phyloP scores from a whole-genome alignment of 2,797 vertebrate species.

The Sebastes iracundus region DNA sequence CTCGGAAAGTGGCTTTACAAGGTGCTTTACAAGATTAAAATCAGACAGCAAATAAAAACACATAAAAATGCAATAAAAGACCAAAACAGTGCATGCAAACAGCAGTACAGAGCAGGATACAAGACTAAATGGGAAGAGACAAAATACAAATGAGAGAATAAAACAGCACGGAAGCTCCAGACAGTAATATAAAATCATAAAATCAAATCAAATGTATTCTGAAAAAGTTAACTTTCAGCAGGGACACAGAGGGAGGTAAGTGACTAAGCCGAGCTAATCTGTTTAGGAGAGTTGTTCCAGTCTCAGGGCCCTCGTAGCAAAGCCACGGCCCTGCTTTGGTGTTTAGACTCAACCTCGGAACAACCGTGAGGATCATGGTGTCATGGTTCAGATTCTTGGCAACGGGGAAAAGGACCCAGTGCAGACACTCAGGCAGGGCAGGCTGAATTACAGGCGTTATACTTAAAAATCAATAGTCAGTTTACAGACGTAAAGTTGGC shows the following conservation, averaged over 20 bases:
- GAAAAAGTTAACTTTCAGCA: constrained; percentile 4
- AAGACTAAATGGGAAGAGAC: neutral
- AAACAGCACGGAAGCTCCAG: neutral
- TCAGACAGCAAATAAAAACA: constrained; percentile 12
- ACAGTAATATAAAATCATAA: neutral
- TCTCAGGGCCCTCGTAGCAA: neutral
- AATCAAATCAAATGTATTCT: neutral
- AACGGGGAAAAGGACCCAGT: neutral
- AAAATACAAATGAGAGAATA: neutral
- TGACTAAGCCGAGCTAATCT: neutral
- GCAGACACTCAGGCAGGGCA: neutral
- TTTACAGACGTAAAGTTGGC: neutral
- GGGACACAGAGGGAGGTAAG: neutral
- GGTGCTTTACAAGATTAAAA: constrained; percentile 28
- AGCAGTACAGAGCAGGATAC: neutral
- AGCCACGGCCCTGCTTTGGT: neutral
- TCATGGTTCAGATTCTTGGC: neutral
- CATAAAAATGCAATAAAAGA: constrained; percentile 15
- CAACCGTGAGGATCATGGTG: neutral
- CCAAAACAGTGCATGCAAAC: neutral
- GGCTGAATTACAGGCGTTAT: neutral
- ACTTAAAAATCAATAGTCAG: neutral
- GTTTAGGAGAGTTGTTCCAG: neutral
- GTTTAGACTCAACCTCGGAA: neutral
- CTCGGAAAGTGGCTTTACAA: constrained; percentile 19